Evolutionary conservation across 1,140 invertebrate genomes (phyloP).

Genomic region (Potamilus streckersoni): DNA sequence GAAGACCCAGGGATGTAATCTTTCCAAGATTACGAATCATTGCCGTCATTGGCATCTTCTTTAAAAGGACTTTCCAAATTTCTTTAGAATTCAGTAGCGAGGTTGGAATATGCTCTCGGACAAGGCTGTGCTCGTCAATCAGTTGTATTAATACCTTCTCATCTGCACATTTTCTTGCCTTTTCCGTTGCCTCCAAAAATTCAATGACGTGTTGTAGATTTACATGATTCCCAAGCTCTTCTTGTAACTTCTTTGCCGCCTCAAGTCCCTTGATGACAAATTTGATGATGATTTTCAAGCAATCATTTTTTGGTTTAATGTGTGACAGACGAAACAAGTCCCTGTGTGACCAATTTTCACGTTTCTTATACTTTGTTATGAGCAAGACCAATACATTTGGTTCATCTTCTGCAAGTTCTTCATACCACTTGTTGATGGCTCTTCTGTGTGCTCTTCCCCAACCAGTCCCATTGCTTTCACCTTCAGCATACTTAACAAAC

Average conservation of each 20-base stretch:
- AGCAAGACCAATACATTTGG: slow-evolving; percentile 74
- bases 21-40: slow-evolving; percentile 75
- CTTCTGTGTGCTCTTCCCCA: slow-evolving; percentile 71
- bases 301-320: slow-evolving; percentile 64
- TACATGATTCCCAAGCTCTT: background rate
- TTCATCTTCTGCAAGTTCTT: slow-evolving; percentile 67
- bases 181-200: slow-evolving; percentile 73
- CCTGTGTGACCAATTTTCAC: slow-evolving; percentile 77
- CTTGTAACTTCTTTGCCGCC: slow-evolving; percentile 64
- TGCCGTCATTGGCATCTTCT: slow-evolving; percentile 72
- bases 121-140: slow-evolving; percentile 69
- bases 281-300: slow-evolving; percentile 36
- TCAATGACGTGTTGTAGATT: slow-evolving; percentile 68
- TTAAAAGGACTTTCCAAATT: slow-evolving; percentile 76
- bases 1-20: slow-evolving; percentile 74
- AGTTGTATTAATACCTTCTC: slow-evolving; percentile 70
- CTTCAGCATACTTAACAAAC: slow-evolving; percentile 56
- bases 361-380: slow-evolving; percentile 74
- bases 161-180: slow-evolving; percentile 74
- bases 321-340: slow-evolving; percentile 78
- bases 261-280: slow-evolving; percentile 62
- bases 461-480: slow-evolving; percentile 54
- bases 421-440: slow-evolving; percentile 71
- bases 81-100: slow-evolving; percentile 75
- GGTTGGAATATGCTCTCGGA: slow-evolving; percentile 77